Base-by-base conservation (phyloP, 2,888 invertebrate species). In the Nemapogon koenigi region DNA sequence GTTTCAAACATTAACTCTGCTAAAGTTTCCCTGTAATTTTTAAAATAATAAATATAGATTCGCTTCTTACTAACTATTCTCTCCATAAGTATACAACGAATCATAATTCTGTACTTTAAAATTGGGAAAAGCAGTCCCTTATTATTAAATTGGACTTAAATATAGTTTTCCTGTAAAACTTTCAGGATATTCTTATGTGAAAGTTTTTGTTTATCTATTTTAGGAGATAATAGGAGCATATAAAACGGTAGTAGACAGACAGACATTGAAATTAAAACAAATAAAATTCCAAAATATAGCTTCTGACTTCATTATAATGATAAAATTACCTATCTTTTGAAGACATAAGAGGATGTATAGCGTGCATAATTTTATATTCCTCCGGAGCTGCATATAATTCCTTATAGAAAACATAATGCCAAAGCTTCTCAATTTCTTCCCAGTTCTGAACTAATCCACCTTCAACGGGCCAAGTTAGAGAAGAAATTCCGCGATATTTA, bases 371-470 rank as follows among this genome's bases (percentile, higher is more conserved):
- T 11, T 86, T 89, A 49, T 90, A 85, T 51, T 88, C 88, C 62
- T 93, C 92, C 0, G 93, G 92, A 2, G 91, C 88, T 8, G 90
- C 87, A 48, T 88, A 81, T 39, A 93, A 76, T 55, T 89, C 89
- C 55, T 87, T 90, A 78, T 90, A 92, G 69, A 91, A 92, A 16
- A 88, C 85, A 61, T 92, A 89, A 59, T 91, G 90, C 90, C 91
- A 92, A 49, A 93, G 86, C 64, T 91, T 92, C 66, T 93, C 92
- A 87, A 93, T 89, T 53, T 91, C 91, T 48, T 90, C 89, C 91
- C 91, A 92, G 62, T 91, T 85, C 48, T 85, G 86, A 33, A 91
- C 85, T 44, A 88, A 83, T 17, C 91, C 91, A 49, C 89, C 86
- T 52, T 89, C 86, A 37, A 92, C 87, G 1, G 91, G 91, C 72